Conservation (phyloP, 1,140 invertebrate genomes). For the Heterodera schachtii region DNA sequence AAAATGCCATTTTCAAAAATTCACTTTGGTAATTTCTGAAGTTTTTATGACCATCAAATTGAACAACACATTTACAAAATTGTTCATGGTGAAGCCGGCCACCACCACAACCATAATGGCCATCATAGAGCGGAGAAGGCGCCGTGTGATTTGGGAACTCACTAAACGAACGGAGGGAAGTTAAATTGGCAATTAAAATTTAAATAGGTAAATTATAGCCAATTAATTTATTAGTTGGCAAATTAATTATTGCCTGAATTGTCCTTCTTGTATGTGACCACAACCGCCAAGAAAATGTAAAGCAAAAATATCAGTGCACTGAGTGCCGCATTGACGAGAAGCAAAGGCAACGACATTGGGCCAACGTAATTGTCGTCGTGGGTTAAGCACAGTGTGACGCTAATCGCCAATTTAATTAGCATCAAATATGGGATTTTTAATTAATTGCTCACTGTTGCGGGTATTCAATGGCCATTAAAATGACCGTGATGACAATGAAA, state of each 20-base stretch:
- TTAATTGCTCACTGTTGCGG: background rate
- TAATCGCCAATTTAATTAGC: background rate
- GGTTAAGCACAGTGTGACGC: background rate
- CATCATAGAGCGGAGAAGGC: background rate
- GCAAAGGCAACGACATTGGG: background rate
- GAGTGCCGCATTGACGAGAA: background rate
- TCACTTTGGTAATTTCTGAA: background rate
- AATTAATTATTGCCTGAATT: background rate
- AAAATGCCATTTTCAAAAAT: too few species aligned
- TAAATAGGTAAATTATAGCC: too few species aligned
- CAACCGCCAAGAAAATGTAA: background rate
- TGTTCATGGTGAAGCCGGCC: background rate
- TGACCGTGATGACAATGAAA: background rate
- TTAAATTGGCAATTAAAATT: too few species aligned
- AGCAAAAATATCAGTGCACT: background rate
- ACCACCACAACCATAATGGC: slow-evolving; percentile 8
- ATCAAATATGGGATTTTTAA: background rate
- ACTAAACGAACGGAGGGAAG: background rate
- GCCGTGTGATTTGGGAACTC: background rate
- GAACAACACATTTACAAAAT: background rate
- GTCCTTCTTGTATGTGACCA: background rate
- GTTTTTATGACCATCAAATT: background rate
- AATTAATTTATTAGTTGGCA: too few species aligned
- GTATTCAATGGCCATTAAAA: background rate
- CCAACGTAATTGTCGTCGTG: slow-evolving; percentile 11